Percentiles rank a stretch among this genome's conserved stretches.
Evolutionary conservation across 2,113 vertebrate species (phyloP).

Genomic region (Scopus umbretta): DNA sequence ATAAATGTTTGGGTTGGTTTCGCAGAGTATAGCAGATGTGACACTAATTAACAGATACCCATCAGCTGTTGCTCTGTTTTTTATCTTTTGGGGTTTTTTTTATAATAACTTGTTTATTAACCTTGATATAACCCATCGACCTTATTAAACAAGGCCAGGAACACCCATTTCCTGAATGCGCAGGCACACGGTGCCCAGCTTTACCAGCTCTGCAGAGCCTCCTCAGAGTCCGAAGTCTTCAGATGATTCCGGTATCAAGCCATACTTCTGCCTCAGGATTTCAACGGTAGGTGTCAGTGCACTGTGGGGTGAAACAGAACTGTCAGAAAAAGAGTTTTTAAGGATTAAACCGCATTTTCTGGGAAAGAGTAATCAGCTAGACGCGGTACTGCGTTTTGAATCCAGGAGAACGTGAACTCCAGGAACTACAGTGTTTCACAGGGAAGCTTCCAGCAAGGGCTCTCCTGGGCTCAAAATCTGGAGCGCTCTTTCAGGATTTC

Average conservation of each 20-base stretch:
- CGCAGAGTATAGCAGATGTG: background rate
- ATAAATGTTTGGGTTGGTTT: background rate
- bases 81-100: no score
- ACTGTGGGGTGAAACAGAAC: conserved; percentile 65
- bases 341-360: background rate
- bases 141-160: conserved; percentile 54
- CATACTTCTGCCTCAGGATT: conserved; percentile 80
- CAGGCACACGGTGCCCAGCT: conserved; percentile 63
- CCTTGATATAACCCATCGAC: background rate
- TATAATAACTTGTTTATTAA: background rate
- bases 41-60: background rate
- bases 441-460: background rate
- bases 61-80: background rate
- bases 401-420: background rate
- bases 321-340: background rate
- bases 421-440: background rate
- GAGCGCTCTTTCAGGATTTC: background rate
- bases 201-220: background rate
- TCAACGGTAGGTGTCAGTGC: conserved; percentile 80
- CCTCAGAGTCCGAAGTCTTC: background rate
- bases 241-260: conserved; percentile 40
- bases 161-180: background rate
- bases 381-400: background rate
- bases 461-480: background rate
- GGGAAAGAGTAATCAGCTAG: background rate